phyloP scores from a whole-genome alignment of 2,113 vertebrate genomes.

The Plecturocebus donacophilus region DNA sequence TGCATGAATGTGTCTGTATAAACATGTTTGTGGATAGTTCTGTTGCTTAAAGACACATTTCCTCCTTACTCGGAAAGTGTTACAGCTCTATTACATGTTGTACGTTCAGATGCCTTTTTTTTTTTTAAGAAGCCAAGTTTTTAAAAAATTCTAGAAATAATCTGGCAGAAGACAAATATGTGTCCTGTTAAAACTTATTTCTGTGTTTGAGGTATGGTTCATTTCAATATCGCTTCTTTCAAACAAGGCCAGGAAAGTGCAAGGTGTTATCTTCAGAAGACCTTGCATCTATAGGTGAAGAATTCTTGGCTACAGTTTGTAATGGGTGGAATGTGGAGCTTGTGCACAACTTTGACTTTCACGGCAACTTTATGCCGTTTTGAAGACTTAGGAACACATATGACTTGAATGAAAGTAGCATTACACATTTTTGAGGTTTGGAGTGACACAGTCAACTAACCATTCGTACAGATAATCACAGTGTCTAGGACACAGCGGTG shows the following conservation, averaged over 20 bases:
- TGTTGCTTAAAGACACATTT: neutral
- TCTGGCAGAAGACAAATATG: conserved; percentile 24
- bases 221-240: conserved; percentile 32
- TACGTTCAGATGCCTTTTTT: neutral
- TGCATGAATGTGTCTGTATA: neutral
- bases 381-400: neutral
- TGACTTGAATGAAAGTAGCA: neutral
- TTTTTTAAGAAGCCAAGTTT: conserved; percentile 32
- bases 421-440: conserved; percentile 44
- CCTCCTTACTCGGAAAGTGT: neutral
- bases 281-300: neutral
- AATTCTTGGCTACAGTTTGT: neutral
- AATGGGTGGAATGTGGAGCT: neutral
- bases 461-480: neutral
- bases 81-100: neutral
- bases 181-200: conserved; percentile 1
- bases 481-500: neutral
- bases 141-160: conserved; percentile 22
- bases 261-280: neutral
- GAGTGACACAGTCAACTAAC: neutral
- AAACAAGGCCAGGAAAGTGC: neutral
- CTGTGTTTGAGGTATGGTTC: conserved; percentile 12
- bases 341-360: neutral
- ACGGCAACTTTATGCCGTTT: neutral
- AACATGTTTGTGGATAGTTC: neutral